phyloP scores from a whole-genome alignment of 2,888 invertebrate genomes.

The Nebria salina region DNA sequence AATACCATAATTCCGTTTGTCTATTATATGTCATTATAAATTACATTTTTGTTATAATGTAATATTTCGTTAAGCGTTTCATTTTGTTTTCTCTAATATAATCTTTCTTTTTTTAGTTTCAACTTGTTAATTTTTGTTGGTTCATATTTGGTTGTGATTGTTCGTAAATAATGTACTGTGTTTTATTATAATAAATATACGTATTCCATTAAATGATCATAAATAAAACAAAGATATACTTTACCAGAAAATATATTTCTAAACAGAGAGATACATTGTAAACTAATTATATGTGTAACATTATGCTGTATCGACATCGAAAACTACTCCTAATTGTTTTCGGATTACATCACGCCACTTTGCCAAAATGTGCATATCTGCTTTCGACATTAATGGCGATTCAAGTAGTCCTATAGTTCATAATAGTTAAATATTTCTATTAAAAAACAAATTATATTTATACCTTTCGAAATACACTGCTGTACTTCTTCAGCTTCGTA shows the following conservation, averaged over 20 bases:
- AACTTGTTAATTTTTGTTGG: constrained; percentile 31
- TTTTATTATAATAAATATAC: constrained; percentile 46
- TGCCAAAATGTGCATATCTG: constrained; percentile 75
- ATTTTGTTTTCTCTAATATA: constrained; percentile 3
- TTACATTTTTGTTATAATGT: constrained; percentile 22
- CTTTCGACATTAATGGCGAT: constrained; percentile 73
- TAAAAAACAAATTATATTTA: constrained; percentile 7
- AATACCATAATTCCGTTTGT: constrained; percentile 37
- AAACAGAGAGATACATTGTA: background rate
- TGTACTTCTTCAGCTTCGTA: constrained; percentile 84
- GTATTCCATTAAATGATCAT: constrained; percentile 33
- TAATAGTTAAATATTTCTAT: constrained; percentile 25
- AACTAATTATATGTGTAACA: background rate
- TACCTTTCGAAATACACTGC: constrained; percentile 74
- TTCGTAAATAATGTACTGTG: constrained; percentile 46
- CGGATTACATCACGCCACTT: constrained; percentile 31
- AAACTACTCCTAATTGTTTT: constrained; percentile 21
- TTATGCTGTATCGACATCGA: background rate
- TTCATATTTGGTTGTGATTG: constrained; percentile 43
- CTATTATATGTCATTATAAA: constrained; percentile 22
- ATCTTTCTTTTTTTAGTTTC: constrained; percentile 3
- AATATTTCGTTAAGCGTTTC: constrained; percentile 10
- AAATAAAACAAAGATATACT: background rate
- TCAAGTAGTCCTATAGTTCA: constrained; percentile 70
- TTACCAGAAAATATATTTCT: background rate